A percentile compares a stretch with the other conserved stretches of the same genome.
Conservation (phyloP, 2,797 vertebrate species). For the Melanotaenia boesemani region DNA sequence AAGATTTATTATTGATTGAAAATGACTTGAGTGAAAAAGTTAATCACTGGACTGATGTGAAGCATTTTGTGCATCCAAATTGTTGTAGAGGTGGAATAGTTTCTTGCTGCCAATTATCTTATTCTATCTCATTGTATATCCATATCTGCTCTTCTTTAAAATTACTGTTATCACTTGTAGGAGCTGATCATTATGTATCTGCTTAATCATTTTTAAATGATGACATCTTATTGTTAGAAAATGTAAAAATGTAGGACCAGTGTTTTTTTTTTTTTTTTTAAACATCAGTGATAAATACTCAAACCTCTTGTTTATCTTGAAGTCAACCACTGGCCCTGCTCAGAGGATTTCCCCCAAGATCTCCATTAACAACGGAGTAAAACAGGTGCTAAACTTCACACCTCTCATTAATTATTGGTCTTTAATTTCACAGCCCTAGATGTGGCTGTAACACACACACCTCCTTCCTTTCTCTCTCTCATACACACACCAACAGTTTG, state of each 20-base stretch:
- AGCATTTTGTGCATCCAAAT: neutral
- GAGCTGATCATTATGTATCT: neutral
- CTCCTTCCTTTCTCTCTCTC: conserved; percentile 16
- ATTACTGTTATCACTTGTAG: neutral
- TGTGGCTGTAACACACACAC: conserved; percentile 42
- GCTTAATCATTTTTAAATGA: neutral
- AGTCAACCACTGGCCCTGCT: conserved; percentile 43
- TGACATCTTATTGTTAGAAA: neutral
- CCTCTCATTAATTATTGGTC: conserved; percentile 82
- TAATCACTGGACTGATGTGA: neutral
- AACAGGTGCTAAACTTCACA: conserved; percentile 83
- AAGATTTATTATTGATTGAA: neutral
- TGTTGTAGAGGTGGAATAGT: neutral
- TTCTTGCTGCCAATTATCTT: neutral
- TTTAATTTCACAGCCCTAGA: conserved; percentile 75
- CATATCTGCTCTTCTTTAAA: neutral
- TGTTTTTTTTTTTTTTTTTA: neutral
- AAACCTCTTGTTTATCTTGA: conserved; percentile 53
- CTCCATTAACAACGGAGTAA: conserved; percentile 71
- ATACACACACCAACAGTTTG: conserved; percentile 81
- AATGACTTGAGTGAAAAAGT: neutral
- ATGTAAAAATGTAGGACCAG: conserved; percentile 1
- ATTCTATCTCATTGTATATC: neutral
- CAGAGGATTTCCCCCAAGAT: conserved; percentile 51
- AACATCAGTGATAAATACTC: conserved; percentile 16